Evolutionary conservation across 2,113 vertebrate species (phyloP).

Genomic region (Chrysemys picta): DNA sequence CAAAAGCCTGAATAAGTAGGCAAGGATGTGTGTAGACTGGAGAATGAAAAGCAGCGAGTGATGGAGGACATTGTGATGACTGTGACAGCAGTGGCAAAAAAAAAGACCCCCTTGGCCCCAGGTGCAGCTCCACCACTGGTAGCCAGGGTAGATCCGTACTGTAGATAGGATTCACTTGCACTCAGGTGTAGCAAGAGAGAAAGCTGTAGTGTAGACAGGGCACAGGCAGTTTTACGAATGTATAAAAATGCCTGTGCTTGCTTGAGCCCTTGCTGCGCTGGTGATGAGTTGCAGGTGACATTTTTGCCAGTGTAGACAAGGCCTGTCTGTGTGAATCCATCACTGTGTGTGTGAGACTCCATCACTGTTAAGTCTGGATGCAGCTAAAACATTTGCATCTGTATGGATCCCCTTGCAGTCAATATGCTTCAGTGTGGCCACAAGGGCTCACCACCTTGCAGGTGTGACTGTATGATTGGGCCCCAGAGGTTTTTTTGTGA

Average conservation of each 20-base stretch:
- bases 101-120: background rate
- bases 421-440: background rate
- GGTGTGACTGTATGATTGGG: background rate
- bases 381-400: background rate
- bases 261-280: background rate
- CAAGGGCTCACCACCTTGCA: background rate
- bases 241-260: background rate
- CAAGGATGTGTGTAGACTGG: background rate
- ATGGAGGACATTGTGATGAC: background rate
- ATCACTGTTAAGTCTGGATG: background rate
- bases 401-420: background rate
- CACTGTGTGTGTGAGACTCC: too few relatives aligned
- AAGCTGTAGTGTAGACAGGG: background rate
- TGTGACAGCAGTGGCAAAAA: background rate
- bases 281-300: accelerated
- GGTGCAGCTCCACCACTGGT: background rate
- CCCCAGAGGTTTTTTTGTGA: background rate
- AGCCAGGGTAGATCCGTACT: background rate
- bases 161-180: background rate
- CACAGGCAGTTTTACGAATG: background rate
- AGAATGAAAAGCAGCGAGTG: background rate
- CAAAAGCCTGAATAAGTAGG: background rate
- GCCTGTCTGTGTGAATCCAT: accelerated
- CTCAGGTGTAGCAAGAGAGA: background rate
- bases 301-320: background rate